Evolutionary conservation across 2,888 invertebrate genomes (phyloP), one percentile per base, ranked within the genome.

Genomic region (Eurytoma adleriae): DNA sequence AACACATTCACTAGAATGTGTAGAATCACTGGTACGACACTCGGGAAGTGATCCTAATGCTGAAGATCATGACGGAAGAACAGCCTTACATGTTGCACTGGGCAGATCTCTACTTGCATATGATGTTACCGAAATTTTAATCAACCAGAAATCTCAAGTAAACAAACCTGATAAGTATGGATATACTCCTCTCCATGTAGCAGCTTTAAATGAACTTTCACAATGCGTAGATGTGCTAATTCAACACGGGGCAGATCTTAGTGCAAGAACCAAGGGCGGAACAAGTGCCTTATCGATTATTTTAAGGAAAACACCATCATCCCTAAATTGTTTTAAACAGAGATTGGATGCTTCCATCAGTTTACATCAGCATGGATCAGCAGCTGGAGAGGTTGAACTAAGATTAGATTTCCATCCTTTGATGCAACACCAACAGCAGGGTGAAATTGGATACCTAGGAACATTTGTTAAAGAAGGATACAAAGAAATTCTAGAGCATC

Each of bases 391-490:
- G 90, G 95, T 96, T 27, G 96, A 96, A 89, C 91, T 96, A 79
- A 94, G 96, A 87, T 92, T 96, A 78, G 96, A 96, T 90, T 96
- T 96, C 89, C 94, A 96, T 85, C 95, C 95, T 86, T 93, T 97
- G 78, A 89, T 96, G 61, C 96, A 96, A 87, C 96, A 96, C 88
- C 95, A 96, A 85, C 95, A 96, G 85, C 95, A 96, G 3, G 93
- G 96, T 4, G 97, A 97, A 91, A 96, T 96, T 76, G 95, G 96
- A 85, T 96, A 96, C 87, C 91, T 97, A 81, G 96, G 96, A 85
- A 96, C 96, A 0, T 96, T 97, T 84, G 96, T 97, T 0, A 96
- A 96, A 85, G 96, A 96, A 90, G 96, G 97, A 0, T 97, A 97
- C 88, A 97, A 97, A 87, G 96, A 96, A 89, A 95, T 97, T 57